Evolutionary conservation across 2,888 invertebrate species (phyloP).

Genomic region (Linyphia triangularis): DNA sequence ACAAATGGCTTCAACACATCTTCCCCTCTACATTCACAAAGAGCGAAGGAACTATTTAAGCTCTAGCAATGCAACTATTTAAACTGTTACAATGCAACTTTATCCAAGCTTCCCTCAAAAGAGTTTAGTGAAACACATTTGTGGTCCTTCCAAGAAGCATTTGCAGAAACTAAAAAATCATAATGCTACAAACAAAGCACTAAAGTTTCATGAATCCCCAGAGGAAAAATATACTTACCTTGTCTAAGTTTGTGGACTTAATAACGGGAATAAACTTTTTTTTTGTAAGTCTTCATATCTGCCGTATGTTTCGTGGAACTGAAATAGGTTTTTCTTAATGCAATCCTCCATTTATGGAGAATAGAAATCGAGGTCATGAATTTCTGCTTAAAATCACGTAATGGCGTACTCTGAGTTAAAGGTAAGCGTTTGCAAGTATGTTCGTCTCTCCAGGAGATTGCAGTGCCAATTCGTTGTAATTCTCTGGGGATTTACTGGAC

Average conservation of each 20-base stretch:
- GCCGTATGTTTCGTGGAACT: background rate
- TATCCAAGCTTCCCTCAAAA: slow-evolving; percentile 6
- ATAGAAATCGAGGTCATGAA: slow-evolving; percentile 37
- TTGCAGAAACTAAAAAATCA: background rate
- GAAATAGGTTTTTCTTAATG: slow-evolving; percentile 35
- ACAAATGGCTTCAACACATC: background rate
- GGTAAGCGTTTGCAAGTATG: slow-evolving; percentile 7
- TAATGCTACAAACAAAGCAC: slow-evolving; percentile 15
- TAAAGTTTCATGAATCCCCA: slow-evolving; percentile 3
- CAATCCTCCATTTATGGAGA: slow-evolving; percentile 31
- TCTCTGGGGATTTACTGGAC: background rate
- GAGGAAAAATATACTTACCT: slow-evolving; percentile 48
- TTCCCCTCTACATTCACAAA: background rate
- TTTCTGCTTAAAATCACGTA: slow-evolving; percentile 4
- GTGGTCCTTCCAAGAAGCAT: background rate
- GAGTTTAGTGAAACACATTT: slow-evolving; percentile 42
- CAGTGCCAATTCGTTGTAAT: slow-evolving; percentile 14
- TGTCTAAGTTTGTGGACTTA: slow-evolving; percentile 36
- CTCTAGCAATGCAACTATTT: background rate
- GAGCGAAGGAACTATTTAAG: background rate
- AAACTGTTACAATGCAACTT: slow-evolving; percentile 10
- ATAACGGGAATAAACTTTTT: slow-evolving; percentile 44
- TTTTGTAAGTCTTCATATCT: background rate
- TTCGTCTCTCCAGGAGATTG: background rate
- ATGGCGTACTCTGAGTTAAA: slow-evolving; percentile 8